Percentiles rank a stretch among this genome's conserved stretches.
Conservation (phyloP, 1,140 invertebrate species). For the Pogonognathellus flavescens region DNA sequence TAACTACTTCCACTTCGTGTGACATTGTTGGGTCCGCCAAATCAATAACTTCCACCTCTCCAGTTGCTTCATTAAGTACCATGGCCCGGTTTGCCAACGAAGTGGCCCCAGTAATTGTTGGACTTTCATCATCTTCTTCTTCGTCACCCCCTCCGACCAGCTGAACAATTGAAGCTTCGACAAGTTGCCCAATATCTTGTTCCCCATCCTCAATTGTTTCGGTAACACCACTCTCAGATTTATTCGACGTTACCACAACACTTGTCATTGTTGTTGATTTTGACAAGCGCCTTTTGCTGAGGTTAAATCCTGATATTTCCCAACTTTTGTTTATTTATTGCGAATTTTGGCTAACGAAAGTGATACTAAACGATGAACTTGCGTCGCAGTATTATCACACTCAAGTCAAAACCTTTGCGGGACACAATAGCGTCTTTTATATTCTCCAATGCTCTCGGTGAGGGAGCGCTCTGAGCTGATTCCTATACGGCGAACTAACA, state of each 20-base stretch:
- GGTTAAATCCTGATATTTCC: conserved; percentile 44
- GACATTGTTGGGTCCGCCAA: background rate
- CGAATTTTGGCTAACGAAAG: conserved; percentile 41
- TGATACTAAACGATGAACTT: conserved; percentile 40
- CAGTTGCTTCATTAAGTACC: conserved; percentile 36
- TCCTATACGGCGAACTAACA: background rate
- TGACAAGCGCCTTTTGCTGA: conserved; percentile 35
- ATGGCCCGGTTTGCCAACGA: conserved; percentile 1
- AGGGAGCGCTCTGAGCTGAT: background rate
- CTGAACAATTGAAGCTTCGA: conserved; percentile 34
- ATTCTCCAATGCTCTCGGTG: conserved; percentile 18
- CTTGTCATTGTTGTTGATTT: conserved; percentile 36
- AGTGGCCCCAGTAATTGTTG: conserved; percentile 29
- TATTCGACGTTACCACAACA: background rate
- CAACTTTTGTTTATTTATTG: conserved; percentile 44
- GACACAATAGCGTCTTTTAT: conserved; percentile 47
- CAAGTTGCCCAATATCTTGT: background rate
- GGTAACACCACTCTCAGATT: background rate
- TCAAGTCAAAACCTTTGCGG: conserved; percentile 22
- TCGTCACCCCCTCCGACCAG: conserved; percentile 17
- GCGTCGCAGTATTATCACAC: conserved; percentile 14
- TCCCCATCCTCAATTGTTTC: background rate
- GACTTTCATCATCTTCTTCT: conserved; percentile 9
- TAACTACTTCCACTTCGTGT: conserved; percentile 58
- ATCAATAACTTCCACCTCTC: conserved; percentile 51